Evolutionary conservation across 2,113 vertebrate genomes (phyloP).

Genomic region (Pipa parva): DNA sequence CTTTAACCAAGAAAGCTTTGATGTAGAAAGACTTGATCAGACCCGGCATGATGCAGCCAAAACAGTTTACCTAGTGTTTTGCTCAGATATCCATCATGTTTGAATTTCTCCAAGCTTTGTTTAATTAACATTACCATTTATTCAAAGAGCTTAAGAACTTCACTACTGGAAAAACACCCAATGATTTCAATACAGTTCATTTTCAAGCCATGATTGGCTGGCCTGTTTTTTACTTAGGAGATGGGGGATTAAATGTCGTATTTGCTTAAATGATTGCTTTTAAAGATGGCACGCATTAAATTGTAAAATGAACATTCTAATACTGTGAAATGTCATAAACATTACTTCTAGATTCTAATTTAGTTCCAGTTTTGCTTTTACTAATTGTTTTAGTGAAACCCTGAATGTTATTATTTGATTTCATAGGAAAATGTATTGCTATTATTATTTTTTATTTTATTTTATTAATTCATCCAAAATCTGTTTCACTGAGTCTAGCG

Average conservation of each 20-base stretch:
- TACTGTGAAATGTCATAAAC: too few species aligned
- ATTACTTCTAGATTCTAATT: too few species aligned
- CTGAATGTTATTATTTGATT: too few species aligned
- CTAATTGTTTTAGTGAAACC: too few species aligned
- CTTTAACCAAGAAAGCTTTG: constrained; percentile 54
- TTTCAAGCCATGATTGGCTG: constrained; percentile 13
- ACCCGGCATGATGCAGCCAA: constrained; percentile 54
- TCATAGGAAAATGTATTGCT: too few species aligned
- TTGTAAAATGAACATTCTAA: too few species aligned
- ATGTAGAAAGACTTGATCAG: constrained; percentile 53
- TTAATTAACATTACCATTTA: constrained; percentile 69
- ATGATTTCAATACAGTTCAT: constrained; percentile 22
- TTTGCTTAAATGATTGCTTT: constrained; percentile 30
- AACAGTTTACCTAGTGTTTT: constrained; percentile 70
- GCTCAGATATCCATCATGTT: constrained; percentile 52
- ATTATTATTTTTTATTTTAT: too few species aligned
- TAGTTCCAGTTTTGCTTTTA: too few species aligned
- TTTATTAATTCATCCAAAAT: too few species aligned
- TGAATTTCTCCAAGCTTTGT: constrained; percentile 59
- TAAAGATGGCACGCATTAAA: too few species aligned
- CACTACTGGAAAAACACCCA: constrained; percentile 24
- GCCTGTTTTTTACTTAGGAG: constrained; percentile 3
- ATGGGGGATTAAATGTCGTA: constrained; percentile 3
- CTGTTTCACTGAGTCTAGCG: too few species aligned
- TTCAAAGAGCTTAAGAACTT: constrained; percentile 66